These are phyloP conservation scores for Mechanitis mazaeus DNA, from an alignment of 2,888 invertebrate species.

Conservation along the genomic window DNA sequence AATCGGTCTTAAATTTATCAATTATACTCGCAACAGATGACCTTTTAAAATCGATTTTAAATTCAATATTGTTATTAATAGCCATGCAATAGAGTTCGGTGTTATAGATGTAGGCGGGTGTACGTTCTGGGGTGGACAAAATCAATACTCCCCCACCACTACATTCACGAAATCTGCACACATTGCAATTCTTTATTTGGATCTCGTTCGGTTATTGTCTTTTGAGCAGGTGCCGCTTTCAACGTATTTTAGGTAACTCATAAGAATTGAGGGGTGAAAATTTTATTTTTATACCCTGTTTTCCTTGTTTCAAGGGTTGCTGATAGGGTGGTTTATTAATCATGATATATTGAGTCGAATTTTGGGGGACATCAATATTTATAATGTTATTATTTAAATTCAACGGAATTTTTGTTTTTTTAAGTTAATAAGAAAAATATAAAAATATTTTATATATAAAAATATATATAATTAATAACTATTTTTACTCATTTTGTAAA, in stretches of 20 bases:
- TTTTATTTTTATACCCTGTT: constrained; percentile 17
- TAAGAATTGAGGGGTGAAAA: constrained; percentile 22
- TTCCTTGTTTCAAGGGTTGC: constrained; percentile 14
- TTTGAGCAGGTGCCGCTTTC: constrained; percentile 55
- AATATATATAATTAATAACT: too few relatives aligned
- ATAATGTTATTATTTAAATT: too few relatives aligned
- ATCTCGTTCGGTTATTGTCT: constrained; percentile 51
- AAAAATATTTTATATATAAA: too few relatives aligned
- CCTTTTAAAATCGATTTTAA: too few relatives aligned
- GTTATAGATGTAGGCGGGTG: constrained; percentile 37
- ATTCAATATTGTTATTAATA: constrained; percentile 61
- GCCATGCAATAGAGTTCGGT: constrained; percentile 52
- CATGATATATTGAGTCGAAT: constrained; percentile 20
- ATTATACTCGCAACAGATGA: too few relatives aligned
- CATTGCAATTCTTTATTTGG: constrained; percentile 66
- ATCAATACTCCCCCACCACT: constrained; percentile 70
- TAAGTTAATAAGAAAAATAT: too few relatives aligned
- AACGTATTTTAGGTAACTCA: constrained; percentile 24
- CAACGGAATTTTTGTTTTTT: too few relatives aligned
- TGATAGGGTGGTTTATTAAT: constrained; percentile 20
- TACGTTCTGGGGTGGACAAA: constrained; percentile 72
- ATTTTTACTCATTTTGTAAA: too few relatives aligned
- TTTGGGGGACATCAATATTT: constrained; percentile 12
- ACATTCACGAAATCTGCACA: constrained; percentile 64
- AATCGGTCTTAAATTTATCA: too few relatives aligned